Base-by-base conservation (phyloP, 1,140 invertebrate genomes). In the Aplysia californica region DNA sequence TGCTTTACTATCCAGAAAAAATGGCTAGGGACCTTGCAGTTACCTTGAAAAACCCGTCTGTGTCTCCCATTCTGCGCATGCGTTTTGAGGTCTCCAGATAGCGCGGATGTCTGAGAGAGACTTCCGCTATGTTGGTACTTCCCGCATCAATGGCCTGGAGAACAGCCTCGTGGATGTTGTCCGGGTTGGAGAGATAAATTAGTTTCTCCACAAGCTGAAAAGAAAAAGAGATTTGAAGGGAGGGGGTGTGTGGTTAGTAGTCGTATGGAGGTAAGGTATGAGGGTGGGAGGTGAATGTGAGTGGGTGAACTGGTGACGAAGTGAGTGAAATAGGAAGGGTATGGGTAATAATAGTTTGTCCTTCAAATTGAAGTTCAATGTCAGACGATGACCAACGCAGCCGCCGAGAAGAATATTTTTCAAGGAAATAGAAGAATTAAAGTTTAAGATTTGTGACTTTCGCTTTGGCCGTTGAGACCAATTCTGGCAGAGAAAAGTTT, bases 101-200 rank as follows among this genome's bases (percentile, higher is more conserved):
- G 31, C 85, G 80, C 6, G 82, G 82, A 76, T 89, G 88, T 35
- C 87, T 87, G 0, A 90, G 78, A 44, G 89, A 88, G 5, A 81
- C 78, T 70, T 89, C 87, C 6, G 87, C 88, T 26, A 89, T 89
- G 69, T 87, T 81, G 15, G 85, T 84, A 73, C 87, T 84, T 5
- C 85, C 86, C 15, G 85, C 79, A 75, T 85, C 88, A 69, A 90
- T 90, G 65, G 88, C 87, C 39, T 87, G 85, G 10, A 90, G 74
- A 0, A 88, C 83, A 0, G 88, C 87, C 74, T 89, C 86, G 38
- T 89, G 82, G 36, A 89, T 87, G 80, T 86, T 84, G 36, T 82
- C 81, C 4, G 77, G 76, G 66, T 80, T 86, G 26, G 84, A 85
- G 33, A 81, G 76, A 50, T 85, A 82, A 61, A 87, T 72, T n/a